A percentile compares a stretch with the other conserved stretches of the same genome.
phyloP scores from a whole-genome alignment of 2,113 vertebrate species.

The Chloropsis hardwickii region DNA sequence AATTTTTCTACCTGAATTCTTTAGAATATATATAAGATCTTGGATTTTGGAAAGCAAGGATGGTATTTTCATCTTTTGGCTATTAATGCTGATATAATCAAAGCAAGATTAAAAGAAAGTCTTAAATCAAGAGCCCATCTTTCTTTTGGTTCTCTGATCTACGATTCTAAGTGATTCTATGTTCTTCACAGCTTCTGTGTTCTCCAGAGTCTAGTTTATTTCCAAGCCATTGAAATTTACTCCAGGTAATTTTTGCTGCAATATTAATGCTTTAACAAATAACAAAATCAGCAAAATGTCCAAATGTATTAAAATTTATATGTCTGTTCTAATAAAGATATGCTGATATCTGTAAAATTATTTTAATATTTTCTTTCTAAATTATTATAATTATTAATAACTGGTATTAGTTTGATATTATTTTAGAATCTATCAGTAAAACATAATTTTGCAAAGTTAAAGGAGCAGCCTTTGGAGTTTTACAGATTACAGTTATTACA shows the following conservation, averaged over 20 bases:
- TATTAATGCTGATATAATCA: background rate
- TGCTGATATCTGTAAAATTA: fast-evolving
- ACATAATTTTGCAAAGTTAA: background rate
- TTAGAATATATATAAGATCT: background rate
- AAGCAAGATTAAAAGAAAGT: background rate
- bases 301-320: background rate
- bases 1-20: background rate
- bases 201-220: background rate
- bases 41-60: background rate
- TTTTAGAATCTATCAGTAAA: background rate
- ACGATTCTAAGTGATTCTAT: background rate
- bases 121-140: background rate
- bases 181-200: background rate
- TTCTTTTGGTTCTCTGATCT: background rate
- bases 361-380: background rate
- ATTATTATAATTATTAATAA: background rate
- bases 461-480: background rate
- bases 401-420: background rate
- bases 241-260: background rate
- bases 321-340: background rate
- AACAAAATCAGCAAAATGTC: background rate
- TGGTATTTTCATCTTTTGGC: background rate
- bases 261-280: fast-evolving
- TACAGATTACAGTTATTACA: background rate
- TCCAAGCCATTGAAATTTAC: background rate